A percentile compares a stretch with the other conserved stretches of the same genome.
phyloP scores from a whole-genome alignment of 1,140 invertebrate species.

The Dendroctonus ponderosae region DNA sequence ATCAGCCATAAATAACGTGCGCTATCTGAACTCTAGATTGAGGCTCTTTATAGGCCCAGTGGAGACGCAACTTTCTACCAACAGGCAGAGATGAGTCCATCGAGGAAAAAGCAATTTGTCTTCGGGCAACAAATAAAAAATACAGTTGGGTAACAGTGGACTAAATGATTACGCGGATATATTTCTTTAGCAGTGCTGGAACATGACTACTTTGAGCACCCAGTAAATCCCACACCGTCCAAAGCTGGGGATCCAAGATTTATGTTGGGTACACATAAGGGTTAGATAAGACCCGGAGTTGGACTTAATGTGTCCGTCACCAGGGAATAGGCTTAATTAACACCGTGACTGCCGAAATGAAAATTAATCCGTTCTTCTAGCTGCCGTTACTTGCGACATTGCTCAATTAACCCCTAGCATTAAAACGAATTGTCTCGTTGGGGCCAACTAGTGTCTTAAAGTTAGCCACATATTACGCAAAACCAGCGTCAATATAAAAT shows the following conservation, averaged over 20 bases:
- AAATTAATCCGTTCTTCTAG: constrained; percentile 14
- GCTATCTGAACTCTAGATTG: neutral
- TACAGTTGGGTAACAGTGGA: neutral
- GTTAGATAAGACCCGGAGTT: constrained; percentile 25
- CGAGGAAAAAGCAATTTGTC: neutral
- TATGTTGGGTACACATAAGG: constrained; percentile 16
- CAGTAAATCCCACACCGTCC: constrained; percentile 10
- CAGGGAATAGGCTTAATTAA: constrained; percentile 22
- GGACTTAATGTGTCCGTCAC: constrained; percentile 24
- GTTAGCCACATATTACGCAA: neutral
- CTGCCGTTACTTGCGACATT: too few relatives aligned
- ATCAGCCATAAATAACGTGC: too few relatives aligned
- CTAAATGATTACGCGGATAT: neutral
- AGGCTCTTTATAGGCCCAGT: neutral
- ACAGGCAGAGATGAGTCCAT: neutral
- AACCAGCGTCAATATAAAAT: too few relatives aligned
- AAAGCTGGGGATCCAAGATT: constrained; percentile 13
- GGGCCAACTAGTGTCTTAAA: too few relatives aligned
- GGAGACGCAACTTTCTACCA: neutral
- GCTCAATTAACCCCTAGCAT: too few relatives aligned
- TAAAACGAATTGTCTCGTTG: too few relatives aligned
- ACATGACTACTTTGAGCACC: neutral
- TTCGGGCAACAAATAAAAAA: neutral
- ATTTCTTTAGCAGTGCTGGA: neutral
- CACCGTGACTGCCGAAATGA: constrained; percentile 21